A percentile compares a stretch with the other conserved stretches of the same genome.
Evolutionary conservation across 1,140 invertebrate genomes (phyloP).

Genomic region (Hyles vespertilio): DNA sequence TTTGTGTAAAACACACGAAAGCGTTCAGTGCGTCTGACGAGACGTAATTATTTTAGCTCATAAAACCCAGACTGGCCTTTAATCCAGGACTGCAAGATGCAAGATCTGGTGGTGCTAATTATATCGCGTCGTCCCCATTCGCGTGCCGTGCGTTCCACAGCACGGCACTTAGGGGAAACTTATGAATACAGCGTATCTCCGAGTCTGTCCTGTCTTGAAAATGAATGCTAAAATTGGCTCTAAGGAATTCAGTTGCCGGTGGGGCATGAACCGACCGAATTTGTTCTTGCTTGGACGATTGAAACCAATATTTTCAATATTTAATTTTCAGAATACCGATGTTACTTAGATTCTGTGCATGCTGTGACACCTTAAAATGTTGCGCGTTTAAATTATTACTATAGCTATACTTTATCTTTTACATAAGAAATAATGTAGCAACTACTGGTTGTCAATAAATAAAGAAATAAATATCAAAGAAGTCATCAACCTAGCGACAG

Average conservation of each 20-base stretch:
- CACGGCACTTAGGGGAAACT: no score
- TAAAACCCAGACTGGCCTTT: conserved; percentile 10
- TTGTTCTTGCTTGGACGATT: no score
- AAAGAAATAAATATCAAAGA: no score
- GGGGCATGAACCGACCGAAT: no score
- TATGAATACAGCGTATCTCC: no score
- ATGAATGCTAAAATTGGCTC: not conserved
- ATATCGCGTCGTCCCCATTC: conserved; percentile 42
- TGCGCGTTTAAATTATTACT: no score
- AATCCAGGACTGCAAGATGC: conserved; percentile 21
- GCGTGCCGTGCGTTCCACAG: conserved; percentile 42
- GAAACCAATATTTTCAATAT: not conserved
- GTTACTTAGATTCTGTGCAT: no score
- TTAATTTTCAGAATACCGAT: not conserved
- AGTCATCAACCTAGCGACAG: no score
- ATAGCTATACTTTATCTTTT: no score
- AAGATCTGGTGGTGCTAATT: conserved; percentile 47
- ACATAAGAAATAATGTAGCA: no score
- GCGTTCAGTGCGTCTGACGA: not conserved
- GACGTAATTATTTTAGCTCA: not conserved
- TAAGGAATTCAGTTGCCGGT: not conserved
- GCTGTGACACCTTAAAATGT: no score
- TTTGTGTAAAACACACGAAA: not conserved
- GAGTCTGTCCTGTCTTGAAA: not conserved
- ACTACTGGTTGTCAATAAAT: no score